These are phyloP conservation scores for Haliclystus octoradiatus DNA, from an alignment of 30 jellyfish, hydroid and myxozoan genomes.

Conservation along the genomic window DNA sequence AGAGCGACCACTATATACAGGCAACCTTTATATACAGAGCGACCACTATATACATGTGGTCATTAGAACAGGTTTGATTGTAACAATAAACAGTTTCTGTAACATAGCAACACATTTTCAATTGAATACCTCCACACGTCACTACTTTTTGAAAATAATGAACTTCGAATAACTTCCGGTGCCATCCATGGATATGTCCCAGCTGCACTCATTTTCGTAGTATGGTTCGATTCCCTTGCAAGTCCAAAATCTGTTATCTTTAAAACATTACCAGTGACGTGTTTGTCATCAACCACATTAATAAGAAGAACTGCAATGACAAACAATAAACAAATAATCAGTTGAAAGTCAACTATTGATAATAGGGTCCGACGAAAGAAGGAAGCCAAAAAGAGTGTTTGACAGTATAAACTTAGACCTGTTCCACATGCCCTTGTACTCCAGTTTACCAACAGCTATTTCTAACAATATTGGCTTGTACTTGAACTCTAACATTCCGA, in stretches of 20 bases:
- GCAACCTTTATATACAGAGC: background rate
- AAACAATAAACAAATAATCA: background rate
- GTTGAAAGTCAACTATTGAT: no score
- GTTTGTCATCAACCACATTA: conserved; percentile 65
- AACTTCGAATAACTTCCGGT: conserved; percentile 94
- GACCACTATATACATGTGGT: background rate
- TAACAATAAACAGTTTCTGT: background rate
- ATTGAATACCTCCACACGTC: conserved; percentile 99
- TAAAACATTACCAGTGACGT: conserved; percentile 52
- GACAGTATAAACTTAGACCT: no score
- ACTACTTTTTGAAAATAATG: conserved; percentile 87
- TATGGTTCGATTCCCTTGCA: conserved; percentile 95
- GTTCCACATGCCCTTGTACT: no score
- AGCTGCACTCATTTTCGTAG: conserved; percentile 98
- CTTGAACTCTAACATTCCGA: no score
- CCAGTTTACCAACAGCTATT: no score
- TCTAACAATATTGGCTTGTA: no score
- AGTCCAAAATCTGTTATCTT: conserved; percentile 97
- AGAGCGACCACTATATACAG: no score
- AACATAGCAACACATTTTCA: background rate
- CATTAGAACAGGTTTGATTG: background rate
- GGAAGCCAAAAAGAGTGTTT: no score
- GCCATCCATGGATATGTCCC: conserved; percentile 99
- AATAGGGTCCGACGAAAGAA: no score
- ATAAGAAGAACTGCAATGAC: conserved; percentile 51